Conservation (phyloP, 2,888 invertebrate species). For the Hyposoter didymator region DNA sequence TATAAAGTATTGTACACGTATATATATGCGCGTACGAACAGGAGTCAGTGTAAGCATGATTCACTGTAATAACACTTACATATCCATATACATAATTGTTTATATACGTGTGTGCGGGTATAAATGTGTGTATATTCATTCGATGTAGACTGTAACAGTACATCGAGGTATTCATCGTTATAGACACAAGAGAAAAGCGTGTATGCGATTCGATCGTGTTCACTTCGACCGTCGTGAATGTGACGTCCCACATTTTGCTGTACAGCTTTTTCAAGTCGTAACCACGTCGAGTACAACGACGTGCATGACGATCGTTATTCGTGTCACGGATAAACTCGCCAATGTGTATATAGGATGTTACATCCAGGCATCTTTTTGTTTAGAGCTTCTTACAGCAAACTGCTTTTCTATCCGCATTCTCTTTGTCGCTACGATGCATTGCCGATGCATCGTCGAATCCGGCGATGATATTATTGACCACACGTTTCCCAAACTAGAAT, state of each 20-base stretch:
- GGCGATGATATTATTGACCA: conserved; percentile 52
- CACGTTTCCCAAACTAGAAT: background rate
- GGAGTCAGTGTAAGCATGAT: conserved; percentile 28
- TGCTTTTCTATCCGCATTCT: conserved; percentile 28
- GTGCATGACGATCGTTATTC: conserved; percentile 66
- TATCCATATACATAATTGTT: conserved; percentile 8
- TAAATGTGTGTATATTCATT: background rate
- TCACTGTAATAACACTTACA: conserved; percentile 21
- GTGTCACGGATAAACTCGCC: conserved; percentile 66
- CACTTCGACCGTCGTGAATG: conserved; percentile 53
- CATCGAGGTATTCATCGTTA: conserved; percentile 54
- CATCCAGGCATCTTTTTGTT: conserved; percentile 42
- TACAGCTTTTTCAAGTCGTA: conserved; percentile 34
- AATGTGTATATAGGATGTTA: conserved; percentile 34
- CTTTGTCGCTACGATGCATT: conserved; percentile 12
- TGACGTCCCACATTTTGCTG: conserved; percentile 65
- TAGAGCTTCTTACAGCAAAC: conserved; percentile 28
- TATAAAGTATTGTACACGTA: background rate
- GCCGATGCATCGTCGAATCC: conserved; percentile 8
- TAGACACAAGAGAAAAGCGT: conserved; percentile 27
- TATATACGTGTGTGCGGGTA: background rate
- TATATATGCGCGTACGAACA: background rate
- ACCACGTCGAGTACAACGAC: conserved; percentile 30
- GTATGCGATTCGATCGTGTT: conserved; percentile 62
- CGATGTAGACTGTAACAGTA: background rate